Percentiles rank a stretch among this genome's conserved stretches.
phyloP scores from a whole-genome alignment of 2,888 invertebrate genomes.

The Dorcus hopei region DNA sequence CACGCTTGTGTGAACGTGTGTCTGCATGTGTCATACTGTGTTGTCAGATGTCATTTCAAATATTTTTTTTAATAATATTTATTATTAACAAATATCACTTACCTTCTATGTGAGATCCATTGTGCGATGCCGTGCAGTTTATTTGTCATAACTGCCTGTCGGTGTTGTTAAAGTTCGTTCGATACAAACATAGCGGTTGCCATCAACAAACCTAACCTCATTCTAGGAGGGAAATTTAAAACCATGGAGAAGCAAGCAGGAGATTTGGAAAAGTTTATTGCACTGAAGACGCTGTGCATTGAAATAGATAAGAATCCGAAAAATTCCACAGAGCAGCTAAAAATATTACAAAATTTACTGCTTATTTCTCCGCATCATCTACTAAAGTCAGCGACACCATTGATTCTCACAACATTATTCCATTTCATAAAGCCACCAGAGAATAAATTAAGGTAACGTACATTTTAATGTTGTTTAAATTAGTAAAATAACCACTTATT shows the following conservation, averaged over 20 bases:
- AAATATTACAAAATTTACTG: constrained; percentile 1
- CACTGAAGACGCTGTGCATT: constrained; percentile 2
- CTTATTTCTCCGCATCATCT: not conserved
- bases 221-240: constrained; percentile 6
- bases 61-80: no score
- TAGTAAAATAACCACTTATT: not conserved
- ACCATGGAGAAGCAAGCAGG: not conserved
- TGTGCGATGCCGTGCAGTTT: not conserved
- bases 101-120: constrained; percentile 5
- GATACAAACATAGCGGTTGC: constrained; percentile 8
- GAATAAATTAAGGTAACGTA: not conserved
- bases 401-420: constrained; percentile 1
- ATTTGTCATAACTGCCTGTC: no score
- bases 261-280: not conserved
- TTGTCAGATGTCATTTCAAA: no score
- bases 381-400: not conserved
- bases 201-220: not conserved
- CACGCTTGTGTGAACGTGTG: no score
- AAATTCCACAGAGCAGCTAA: not conserved
- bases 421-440: constrained; percentile 1
- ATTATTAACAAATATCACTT: not conserved
- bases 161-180: not conserved
- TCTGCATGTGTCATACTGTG: no score
- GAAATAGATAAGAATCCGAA: constrained; percentile 1
- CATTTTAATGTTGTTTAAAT: not conserved